Evolutionary conservation across 1,140 invertebrate genomes (phyloP).

Genomic region (Gyrodactylus salaris): DNA sequence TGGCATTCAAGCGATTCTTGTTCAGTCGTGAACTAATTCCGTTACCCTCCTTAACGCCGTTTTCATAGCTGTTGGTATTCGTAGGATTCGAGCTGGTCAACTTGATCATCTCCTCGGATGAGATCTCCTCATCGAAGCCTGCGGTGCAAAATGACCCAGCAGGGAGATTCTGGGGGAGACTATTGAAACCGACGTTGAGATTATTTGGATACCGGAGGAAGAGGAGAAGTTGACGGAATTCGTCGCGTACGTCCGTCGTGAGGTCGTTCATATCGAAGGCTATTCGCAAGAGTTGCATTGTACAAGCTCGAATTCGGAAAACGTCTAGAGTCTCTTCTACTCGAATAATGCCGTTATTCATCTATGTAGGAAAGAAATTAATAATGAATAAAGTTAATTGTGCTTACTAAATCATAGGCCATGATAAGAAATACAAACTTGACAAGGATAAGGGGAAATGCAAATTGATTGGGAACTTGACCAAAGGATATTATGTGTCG

Average conservation of each 20-base stretch:
- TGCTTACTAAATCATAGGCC: no score
- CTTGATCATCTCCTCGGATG: not conserved
- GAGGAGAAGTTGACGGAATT: not conserved
- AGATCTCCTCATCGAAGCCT: not conserved
- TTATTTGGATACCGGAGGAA: not conserved
- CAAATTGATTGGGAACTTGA: no score
- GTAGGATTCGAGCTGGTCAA: not conserved
- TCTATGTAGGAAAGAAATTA: no score
- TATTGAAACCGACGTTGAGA: not conserved
- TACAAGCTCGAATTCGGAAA: not conserved
- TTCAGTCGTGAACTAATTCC: not conserved
- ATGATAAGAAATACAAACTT: no score
- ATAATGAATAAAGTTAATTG: no score
- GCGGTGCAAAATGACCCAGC: not conserved
- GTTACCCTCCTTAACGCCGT: not conserved
- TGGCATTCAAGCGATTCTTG: not conserved
- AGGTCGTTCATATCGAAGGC: not conserved
- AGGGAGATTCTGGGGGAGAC: not conserved
- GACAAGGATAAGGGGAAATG: no score
- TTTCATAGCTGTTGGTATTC: not conserved
- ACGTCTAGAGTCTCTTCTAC: not conserved
- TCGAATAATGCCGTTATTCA: not conserved
- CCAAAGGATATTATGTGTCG: no score
- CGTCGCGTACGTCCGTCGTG: not conserved
- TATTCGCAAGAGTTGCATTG: not conserved